Evolutionary conservation across 2,113 vertebrate genomes (phyloP), one percentile per base, ranked within the genome.

Genomic region (Lichenostomus cassidix): DNA sequence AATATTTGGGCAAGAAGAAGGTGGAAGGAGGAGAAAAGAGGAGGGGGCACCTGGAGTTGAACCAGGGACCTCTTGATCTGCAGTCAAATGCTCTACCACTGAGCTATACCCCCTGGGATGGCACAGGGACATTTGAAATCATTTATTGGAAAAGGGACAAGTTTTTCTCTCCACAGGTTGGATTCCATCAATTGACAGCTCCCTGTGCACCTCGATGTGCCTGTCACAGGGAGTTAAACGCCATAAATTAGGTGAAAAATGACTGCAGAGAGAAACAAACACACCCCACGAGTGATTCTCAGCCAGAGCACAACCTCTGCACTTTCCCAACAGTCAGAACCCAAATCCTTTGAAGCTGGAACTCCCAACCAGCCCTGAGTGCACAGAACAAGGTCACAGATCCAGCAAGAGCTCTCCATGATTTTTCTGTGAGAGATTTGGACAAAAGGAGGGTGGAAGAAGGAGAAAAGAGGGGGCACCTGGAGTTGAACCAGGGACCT

Each of bases 31-130:
- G 24, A 24, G 8, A 27, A 15, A 14, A 4, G 0, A 90, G 88
- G 33, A 74, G 96, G 96, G 95, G 96, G 96, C 92, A 97, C 96
- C 97, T 21, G 50, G 97, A 97, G 92, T 97, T 97, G 96, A 98
- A 98, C 97, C 96, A 0, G 97, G 96, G 96, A 98, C 97, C 96
- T 97, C 96, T 98, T 98, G 95, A 98, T 97, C 96, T 97, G 97
- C 95, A 97, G 96, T 98, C 97, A 97, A 97, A 97, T 98, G 97
- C 97, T 97, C 97, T 98, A 5, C 96, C 98, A 93, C 96, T 97
- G 97, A 97, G 97, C 95, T 98, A 98, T 68, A 96, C 97, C 97
- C 96, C 64, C 39, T 39, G 39, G 39, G 39, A 39, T 11, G 10
- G 11, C 39, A 39, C 39, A 39, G 39, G 39, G 39, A 39, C 10